Percentiles rank a stretch among this genome's conserved stretches.
Evolutionary conservation across 2,888 invertebrate genomes (phyloP).

Genomic region (Thalpophila matura): DNA sequence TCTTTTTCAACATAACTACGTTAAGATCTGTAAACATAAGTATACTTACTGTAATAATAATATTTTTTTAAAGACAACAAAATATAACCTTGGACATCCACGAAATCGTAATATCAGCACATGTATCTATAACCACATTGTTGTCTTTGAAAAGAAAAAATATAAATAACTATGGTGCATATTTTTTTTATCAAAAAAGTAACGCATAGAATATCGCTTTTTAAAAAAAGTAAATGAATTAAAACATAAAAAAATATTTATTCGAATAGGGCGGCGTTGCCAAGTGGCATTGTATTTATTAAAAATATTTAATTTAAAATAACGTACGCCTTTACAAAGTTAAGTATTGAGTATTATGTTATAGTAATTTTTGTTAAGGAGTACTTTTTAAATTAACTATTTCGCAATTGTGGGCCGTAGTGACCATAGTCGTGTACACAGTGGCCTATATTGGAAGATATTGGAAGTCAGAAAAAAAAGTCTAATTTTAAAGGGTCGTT

Average conservation of each 20-base stretch:
- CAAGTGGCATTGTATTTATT: slow-evolving; percentile 52
- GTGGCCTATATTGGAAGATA: slow-evolving; percentile 17
- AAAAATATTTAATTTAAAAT: slow-evolving; percentile 54
- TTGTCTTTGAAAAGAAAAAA: slow-evolving; percentile 56
- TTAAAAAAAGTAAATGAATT: slow-evolving; percentile 36
- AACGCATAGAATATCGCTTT: slow-evolving; percentile 54
- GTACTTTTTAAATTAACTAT: slow-evolving; percentile 48
- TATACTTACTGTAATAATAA: slow-evolving; percentile 16
- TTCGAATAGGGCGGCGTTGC: slow-evolving; percentile 50
- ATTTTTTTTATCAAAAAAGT: slow-evolving; percentile 58
- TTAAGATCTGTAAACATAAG: slow-evolving; percentile 26
- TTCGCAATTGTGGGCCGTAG: slow-evolving; percentile 15
- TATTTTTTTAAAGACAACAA: slow-evolving; percentile 59
- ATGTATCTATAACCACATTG: neutral
- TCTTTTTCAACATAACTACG: slow-evolving; percentile 18
- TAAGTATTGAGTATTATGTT: slow-evolving; percentile 55
- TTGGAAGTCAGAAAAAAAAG: too few relatives aligned
- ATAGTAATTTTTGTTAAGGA: slow-evolving; percentile 36
- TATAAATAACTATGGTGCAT: slow-evolving; percentile 55
- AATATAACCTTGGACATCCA: neutral
- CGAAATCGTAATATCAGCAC: neutral
- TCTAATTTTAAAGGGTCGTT: too few relatives aligned
- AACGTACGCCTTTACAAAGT: slow-evolving; percentile 34
- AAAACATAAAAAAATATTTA: slow-evolving; percentile 53
- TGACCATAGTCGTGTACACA: slow-evolving; percentile 11